Evolutionary conservation across 1,140 invertebrate genomes (phyloP), one percentile per base, ranked within the genome.

Genomic region (Drosophila ficusphila): DNA sequence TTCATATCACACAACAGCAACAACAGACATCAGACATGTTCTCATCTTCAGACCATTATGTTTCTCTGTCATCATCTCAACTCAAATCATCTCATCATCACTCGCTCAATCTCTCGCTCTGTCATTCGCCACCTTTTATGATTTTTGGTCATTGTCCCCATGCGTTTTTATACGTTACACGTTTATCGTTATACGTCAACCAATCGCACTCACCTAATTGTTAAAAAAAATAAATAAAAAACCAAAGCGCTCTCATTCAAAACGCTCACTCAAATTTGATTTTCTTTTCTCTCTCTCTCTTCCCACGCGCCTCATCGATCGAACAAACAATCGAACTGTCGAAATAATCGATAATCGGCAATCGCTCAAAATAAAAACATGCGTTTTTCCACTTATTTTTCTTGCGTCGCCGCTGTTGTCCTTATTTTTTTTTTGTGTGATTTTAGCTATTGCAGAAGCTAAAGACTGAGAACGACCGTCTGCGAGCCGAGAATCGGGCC

Each of bases 361-460:
- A 70, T 65, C 53, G 56, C 58, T 78, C 60, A 67, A 77, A 77
- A 68, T 54, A 21, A 46, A 58, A 74, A 52, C 29, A 62, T 68
- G 27, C 49, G 61, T 70, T 73, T 67, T 70, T 58, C 62, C 71
- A 57, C 75, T 71, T 64, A 36, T 60, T 67, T 54, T 71, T 33
- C 36, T 67, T 67, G 62, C 60, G 60, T 52, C 62, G 61, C 62
- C 61, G 64, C 61, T 68, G 21, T 52, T 52, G 44, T 60, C 72
- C 41, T 75, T 60, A 51, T 44, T 51, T 60, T 71, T 53, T 72
- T 60, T 68, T 68, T 81, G 65, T 88, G 73, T 88, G 62, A 77
- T 76, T 97, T 93, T 97, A 99, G 98, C 97, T 97, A 96, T 96
- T 98, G 93, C 96, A 98, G 96, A 98, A 97, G 93, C 95, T 97